These are phyloP conservation scores for Dicranocentrus wangi DNA, from an alignment of 2,888 invertebrate genomes.

Conservation along the genomic window DNA sequence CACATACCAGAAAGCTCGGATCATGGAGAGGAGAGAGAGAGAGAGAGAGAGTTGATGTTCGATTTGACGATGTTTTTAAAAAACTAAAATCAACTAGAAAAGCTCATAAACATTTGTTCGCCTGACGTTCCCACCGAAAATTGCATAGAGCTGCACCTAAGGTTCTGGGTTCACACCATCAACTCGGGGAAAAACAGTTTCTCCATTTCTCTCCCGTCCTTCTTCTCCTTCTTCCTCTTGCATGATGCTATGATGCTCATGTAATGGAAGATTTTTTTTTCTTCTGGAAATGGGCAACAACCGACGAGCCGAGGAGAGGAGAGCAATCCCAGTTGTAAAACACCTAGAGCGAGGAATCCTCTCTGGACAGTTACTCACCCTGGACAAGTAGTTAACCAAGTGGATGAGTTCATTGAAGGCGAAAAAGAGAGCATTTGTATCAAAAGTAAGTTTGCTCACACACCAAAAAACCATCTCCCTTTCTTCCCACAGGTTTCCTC, in stretches of 20 bases:
- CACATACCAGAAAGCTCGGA: too few species aligned
- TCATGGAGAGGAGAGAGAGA: too few species aligned
- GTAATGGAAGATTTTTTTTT: conserved; percentile 27
- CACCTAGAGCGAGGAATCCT: too few species aligned
- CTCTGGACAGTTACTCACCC: background rate
- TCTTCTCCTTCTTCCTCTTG: conserved; percentile 4
- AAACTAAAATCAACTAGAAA: too few species aligned
- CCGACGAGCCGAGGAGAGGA: too few species aligned
- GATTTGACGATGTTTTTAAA: too few species aligned
- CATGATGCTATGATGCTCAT: background rate
- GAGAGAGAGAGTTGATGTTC: too few species aligned
- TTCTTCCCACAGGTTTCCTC: conserved; percentile 39
- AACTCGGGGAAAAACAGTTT: conserved; percentile 31
- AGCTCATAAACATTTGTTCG: too few species aligned
- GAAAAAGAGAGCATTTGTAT: conserved; percentile 45
- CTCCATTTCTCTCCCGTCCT: conserved; percentile 6
- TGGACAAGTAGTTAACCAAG: conserved; percentile 47
- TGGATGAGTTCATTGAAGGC: conserved; percentile 48
- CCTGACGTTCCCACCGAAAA: too few species aligned
- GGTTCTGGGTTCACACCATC: conserved; percentile 52
- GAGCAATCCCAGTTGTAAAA: too few species aligned
- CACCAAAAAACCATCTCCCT: conserved; percentile 3
- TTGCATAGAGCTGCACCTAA: too few species aligned
- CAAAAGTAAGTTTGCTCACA: conserved; percentile 9
- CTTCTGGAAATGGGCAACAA: conserved; percentile 20